Evolutionary conservation across 2,797 vertebrate species (phyloP), one percentile per base, ranked within the genome.

Genomic region (Tenualosa ilisha): DNA sequence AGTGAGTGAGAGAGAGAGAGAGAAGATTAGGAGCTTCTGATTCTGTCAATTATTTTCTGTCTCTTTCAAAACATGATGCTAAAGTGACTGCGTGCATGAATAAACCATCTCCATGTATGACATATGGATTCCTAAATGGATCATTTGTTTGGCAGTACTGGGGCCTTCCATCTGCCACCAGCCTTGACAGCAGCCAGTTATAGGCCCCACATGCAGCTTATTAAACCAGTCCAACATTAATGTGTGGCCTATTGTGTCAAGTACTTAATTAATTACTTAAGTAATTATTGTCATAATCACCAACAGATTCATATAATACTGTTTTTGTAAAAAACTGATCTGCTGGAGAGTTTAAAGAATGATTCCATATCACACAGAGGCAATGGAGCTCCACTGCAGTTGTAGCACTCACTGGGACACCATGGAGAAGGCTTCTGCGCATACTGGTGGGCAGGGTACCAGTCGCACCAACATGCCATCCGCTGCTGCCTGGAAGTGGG

Each of bases 391-490:
- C 3, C 13, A 2, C 13, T n/a, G 20, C 22, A 59, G 56, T 6
- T 59, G n/a, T 1, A 13, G 56, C 86, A 20, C 96, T 97, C 90
- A 99, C 98, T 97, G 97, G 91, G 98, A 99, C 88, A 99, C 97
- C 46, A 99, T 94, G 0, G 97, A 96, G 91, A 99, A 99, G 3
- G 98, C 98, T 84, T 99, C 98, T 0, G 97, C 95, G 89, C 98
- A 99, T 94, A 99, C 96, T 86, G 98, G 96, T 0, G 98, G 97
- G 93, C 98, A 99, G 90, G 98, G 97, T 79, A 99, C 98, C 87
- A 99, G 93, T 90, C 95, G 97, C 93, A 99, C 95, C 93, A 98
- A 96, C 12, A 99, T 97, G 92, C 92, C 97, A 79, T 98, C 98
- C 75, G 99, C 96, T 81, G 98, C 97, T 3, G 97, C 95, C 12